Conservation (phyloP, 2,113 vertebrate species). For the Oreotragus oreotragus region DNA sequence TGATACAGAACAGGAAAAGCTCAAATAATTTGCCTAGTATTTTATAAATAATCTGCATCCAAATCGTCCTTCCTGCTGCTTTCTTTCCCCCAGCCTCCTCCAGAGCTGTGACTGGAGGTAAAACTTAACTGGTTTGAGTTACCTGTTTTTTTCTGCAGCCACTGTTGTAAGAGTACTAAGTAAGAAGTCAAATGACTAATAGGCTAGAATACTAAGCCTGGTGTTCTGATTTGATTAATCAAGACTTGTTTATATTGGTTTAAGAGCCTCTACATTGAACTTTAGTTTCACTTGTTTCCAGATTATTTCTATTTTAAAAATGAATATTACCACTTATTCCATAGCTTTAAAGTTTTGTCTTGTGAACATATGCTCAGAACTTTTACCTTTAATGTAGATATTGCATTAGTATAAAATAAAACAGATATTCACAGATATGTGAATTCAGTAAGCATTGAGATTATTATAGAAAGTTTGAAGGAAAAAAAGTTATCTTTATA, state of each 20-base stretch:
- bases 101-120: not conserved
- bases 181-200: not conserved
- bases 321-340: not conserved
- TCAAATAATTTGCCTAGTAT: not conserved
- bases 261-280: not conserved
- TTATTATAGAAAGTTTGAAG: not conserved
- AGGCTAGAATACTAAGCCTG: not conserved
- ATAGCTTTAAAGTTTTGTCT: constrained; percentile 31
- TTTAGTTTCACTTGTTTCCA: not conserved
- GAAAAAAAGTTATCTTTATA: not conserved
- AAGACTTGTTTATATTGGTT: not conserved
- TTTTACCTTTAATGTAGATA: not conserved
- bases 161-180: not conserved
- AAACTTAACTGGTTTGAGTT: not conserved
- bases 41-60: constrained; percentile 5
- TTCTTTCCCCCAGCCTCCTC: not conserved
- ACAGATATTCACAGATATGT: not conserved
- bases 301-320: not conserved
- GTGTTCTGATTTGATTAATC: not conserved
- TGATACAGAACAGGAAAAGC: not conserved
- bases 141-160: not conserved
- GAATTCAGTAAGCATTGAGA: not conserved
- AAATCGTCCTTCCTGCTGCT: not conserved
- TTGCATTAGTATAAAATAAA: not conserved
- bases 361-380: not conserved